phyloP scores from a whole-genome alignment of 1,140 invertebrate species.

The Heterodera schachtii region DNA sequence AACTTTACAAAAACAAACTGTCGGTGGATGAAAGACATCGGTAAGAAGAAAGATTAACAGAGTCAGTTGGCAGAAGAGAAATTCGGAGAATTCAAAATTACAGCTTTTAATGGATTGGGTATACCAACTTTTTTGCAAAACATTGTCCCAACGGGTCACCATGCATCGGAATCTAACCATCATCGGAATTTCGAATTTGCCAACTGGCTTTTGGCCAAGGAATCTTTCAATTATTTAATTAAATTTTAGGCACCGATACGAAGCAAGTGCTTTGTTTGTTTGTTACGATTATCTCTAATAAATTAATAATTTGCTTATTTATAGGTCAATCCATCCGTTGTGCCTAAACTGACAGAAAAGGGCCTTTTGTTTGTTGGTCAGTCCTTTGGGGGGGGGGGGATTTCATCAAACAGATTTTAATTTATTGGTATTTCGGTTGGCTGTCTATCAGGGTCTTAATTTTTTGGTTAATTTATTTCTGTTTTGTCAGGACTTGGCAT shows the following conservation, averaged over 20 bases:
- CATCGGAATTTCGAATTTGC: too few species aligned
- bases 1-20: slow-evolving; percentile 68
- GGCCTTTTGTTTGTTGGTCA: slow-evolving; percentile 89
- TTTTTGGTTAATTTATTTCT: slow-evolving; percentile 70
- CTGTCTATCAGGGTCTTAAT: not conserved
- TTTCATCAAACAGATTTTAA: too few species aligned
- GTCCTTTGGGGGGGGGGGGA: too few species aligned
- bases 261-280: not conserved
- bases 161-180: too few species aligned
- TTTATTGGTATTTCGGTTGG: too few species aligned
- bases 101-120: too few species aligned
- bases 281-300: not conserved
- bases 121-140: too few species aligned
- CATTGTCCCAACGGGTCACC: too few species aligned
- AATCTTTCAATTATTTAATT: not conserved
- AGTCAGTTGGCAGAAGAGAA: too few species aligned
- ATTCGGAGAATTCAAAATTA: too few species aligned
- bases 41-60: slow-evolving; percentile 69
- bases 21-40: slow-evolving; percentile 91
- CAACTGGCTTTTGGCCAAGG: too few species aligned
- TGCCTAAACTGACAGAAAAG: slow-evolving; percentile 73
- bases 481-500: slow-evolving; percentile 69
- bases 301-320: not conserved
- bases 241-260: not conserved
- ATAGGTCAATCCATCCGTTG: slow-evolving; percentile 53